Conservation (phyloP, 2,113 vertebrate genomes). For the Sakesphorus luctuosus region DNA sequence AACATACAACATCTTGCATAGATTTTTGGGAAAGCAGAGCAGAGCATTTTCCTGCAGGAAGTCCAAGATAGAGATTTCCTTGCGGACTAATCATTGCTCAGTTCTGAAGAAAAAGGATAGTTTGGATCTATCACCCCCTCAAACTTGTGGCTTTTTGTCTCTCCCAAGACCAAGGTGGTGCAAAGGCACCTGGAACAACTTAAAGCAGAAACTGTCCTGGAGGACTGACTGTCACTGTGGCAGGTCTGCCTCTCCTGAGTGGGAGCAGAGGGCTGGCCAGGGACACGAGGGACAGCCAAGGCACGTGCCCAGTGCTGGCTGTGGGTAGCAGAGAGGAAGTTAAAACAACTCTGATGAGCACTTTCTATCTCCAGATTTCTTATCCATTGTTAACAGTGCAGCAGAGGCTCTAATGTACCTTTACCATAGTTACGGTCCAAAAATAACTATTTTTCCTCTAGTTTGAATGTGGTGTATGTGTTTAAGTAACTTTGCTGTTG, state of each 20-base stretch:
- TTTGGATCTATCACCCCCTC: neutral
- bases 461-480: neutral
- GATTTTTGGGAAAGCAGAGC: neutral
- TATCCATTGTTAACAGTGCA: neutral
- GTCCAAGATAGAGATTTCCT: neutral
- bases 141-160: neutral
- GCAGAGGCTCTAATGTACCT: neutral
- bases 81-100: neutral
- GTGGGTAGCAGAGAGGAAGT: neutral
- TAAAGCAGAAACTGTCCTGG: neutral
- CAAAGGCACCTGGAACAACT: neutral
- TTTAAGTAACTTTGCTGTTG: neutral
- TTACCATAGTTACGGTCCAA: neutral
- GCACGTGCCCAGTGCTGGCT: rapidly evolving
- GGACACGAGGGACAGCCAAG: neutral
- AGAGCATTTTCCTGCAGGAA: neutral
- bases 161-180: neutral
- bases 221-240: rapidly evolving
- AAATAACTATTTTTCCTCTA: neutral
- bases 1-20: neutral
- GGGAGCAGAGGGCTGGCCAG: neutral
- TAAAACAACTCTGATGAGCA: neutral
- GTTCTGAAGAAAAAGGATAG: neutral
- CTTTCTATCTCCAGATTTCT: neutral
- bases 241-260: neutral